Percentiles rank a stretch among this genome's conserved stretches.
Evolutionary conservation across 2,113 vertebrate species (phyloP).

Genomic region (Dipodomys merriami): DNA sequence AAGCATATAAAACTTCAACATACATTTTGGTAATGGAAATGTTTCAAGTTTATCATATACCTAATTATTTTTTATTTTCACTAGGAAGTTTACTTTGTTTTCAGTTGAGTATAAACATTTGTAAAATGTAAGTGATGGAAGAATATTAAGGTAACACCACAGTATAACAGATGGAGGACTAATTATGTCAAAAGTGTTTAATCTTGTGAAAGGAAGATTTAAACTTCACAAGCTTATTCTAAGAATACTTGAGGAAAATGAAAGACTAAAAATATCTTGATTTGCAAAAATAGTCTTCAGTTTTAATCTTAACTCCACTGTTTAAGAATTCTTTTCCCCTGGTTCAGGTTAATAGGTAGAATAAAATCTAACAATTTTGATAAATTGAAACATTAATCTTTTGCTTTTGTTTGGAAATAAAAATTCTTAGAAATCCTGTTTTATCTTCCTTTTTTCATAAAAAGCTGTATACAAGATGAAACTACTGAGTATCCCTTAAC

Average conservation of each 20-base stretch:
- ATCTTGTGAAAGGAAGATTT: conserved; percentile 43
- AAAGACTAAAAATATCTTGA: conserved; percentile 64
- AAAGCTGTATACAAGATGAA: not conserved
- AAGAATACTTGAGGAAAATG: conserved; percentile 36
- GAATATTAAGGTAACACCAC: conserved; percentile 57
- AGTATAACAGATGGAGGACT: conserved; percentile 13
- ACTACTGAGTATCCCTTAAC: not conserved
- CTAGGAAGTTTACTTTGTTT: conserved; percentile 45
- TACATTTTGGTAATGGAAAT: conserved; percentile 32
- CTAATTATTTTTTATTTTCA: conserved; percentile 55
- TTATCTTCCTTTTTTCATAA: not conserved
- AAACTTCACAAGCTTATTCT: conserved; percentile 41
- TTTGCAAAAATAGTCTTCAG: conserved; percentile 57
- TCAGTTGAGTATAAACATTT: conserved; percentile 52
- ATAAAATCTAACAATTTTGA: conserved; percentile 34
- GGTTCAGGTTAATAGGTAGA: not conserved
- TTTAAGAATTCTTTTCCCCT: conserved; percentile 55
- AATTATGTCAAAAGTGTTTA: conserved; percentile 29
- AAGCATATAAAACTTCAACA: conserved; percentile 43
- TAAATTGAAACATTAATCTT: conserved; percentile 59
- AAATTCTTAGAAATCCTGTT: not conserved
- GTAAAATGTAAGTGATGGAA: conserved; percentile 26
- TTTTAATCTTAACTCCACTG: conserved; percentile 57
- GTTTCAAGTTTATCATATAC: conserved; percentile 24
- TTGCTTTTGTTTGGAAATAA: conserved; percentile 62